Conservation (phyloP, 2,113 vertebrate species). For the Hiodon tergisus region DNA sequence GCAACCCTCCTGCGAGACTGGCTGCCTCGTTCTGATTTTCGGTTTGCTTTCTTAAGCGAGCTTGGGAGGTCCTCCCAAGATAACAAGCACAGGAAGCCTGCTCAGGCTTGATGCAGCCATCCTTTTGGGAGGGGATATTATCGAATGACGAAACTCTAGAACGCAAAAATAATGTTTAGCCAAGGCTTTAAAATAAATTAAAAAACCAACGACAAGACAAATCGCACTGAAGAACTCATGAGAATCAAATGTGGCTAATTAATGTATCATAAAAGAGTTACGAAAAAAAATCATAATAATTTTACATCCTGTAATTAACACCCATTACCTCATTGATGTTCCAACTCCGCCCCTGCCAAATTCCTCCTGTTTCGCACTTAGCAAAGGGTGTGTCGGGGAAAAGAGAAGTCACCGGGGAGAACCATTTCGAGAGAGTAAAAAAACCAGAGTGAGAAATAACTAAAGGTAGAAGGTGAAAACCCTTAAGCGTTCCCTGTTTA, state of each 20-base stretch:
- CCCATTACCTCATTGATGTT: constrained; percentile 6
- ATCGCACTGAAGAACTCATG: constrained; percentile 19
- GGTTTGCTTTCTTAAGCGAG: constrained; percentile 34
- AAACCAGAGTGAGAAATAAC: no score
- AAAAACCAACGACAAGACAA: constrained; percentile 17
- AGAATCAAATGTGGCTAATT: neutral
- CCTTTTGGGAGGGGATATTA: constrained; percentile 21
- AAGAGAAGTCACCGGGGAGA: neutral
- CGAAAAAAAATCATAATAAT: constrained; percentile 10
- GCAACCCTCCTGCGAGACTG: neutral
- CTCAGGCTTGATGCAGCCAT: constrained; percentile 36
- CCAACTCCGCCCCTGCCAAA: neutral
- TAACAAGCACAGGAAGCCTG: constrained; percentile 46
- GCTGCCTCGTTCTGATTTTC: constrained; percentile 19
- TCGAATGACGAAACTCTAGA: no score
- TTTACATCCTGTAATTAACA: neutral
- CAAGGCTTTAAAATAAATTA: constrained; percentile 18
- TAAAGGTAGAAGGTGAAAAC: no score
- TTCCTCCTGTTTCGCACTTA: neutral
- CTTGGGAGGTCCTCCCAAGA: constrained; percentile 40
- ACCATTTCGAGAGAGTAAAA: neutral
- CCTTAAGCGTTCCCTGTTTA: no score
- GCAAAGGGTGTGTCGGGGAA: neutral
- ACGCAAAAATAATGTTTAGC: no score
- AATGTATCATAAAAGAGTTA: neutral